Evolutionary conservation across 2,888 invertebrate genomes (phyloP).

Genomic region (Protonemura montana): DNA sequence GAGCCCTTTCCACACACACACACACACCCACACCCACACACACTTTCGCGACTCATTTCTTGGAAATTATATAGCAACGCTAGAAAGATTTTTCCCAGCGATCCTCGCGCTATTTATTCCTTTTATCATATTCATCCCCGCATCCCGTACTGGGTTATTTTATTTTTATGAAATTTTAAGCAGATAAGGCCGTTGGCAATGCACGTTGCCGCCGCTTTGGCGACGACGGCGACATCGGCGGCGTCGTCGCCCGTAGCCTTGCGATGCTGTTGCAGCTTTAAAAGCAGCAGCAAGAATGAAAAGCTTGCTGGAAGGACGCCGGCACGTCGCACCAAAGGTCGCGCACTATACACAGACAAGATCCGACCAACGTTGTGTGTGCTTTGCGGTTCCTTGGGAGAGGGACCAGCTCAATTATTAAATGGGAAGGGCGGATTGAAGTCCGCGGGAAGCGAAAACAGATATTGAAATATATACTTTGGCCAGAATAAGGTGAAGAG

Average conservation of each 20-base stretch:
- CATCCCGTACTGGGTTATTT: conserved; percentile 15
- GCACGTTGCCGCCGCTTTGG: neutral
- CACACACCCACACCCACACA: too few relatives aligned
- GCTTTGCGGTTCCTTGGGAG: neutral
- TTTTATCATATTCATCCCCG: conserved; percentile 32
- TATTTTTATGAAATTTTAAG: conserved; percentile 33
- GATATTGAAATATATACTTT: conserved; percentile 22
- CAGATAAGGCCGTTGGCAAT: conserved; percentile 18
- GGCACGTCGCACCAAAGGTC: neutral
- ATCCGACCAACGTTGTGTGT: neutral
- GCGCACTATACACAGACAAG: too few relatives aligned
- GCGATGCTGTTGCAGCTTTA: conserved; percentile 12
- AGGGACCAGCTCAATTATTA: conserved; percentile 28
- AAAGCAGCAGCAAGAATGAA: conserved; percentile 18
- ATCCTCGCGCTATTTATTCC: conserved; percentile 13
- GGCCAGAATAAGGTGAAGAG: neutral
- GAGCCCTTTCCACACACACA: neutral
- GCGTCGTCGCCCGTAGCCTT: neutral
- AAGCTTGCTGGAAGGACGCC: neutral
- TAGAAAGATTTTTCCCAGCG: conserved; percentile 18
- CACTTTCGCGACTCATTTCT: neutral
- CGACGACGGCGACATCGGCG: too few relatives aligned
- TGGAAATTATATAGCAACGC: conserved; percentile 24
- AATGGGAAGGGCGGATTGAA: conserved; percentile 13
- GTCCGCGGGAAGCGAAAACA: conserved; percentile 19